A percentile compares a stretch with the other conserved stretches of the same genome.
Evolutionary conservation across 2,888 invertebrate genomes (phyloP).

Genomic region (Venusia cambrica): DNA sequence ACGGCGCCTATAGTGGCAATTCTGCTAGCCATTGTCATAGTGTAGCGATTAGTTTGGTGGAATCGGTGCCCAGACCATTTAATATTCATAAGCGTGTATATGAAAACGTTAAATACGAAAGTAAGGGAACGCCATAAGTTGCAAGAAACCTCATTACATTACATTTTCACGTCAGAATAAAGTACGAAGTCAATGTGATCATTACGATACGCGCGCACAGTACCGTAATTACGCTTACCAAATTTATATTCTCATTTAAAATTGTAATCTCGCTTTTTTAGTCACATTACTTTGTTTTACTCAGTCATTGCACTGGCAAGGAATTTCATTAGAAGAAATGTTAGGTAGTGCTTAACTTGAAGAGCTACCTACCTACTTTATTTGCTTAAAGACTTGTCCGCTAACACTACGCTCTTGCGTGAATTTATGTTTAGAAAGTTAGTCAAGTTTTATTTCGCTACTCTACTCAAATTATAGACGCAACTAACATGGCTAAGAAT

Average conservation of each 20-base stretch:
- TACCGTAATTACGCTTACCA: slow-evolving; percentile 23
- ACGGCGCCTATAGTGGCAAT: no score
- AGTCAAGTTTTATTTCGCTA: no score
- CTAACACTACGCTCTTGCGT: no score
- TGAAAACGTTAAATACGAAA: no score
- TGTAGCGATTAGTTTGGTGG: no score
- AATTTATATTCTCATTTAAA: slow-evolving; percentile 24
- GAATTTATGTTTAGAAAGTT: no score
- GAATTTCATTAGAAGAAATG: slow-evolving; percentile 18
- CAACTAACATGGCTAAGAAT: no score
- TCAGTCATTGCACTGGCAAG: slow-evolving; percentile 25
- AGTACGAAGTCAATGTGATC: slow-evolving; percentile 20
- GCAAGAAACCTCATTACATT: slow-evolving; percentile 19
- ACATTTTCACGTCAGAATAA: slow-evolving; percentile 15
- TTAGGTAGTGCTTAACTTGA: slow-evolving; percentile 2
- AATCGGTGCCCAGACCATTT: no score
- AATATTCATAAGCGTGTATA: no score
- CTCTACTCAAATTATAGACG: no score
- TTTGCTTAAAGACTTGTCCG: no score
- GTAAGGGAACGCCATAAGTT: slow-evolving; percentile 9
- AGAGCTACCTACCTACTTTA: slow-evolving; percentile 4
- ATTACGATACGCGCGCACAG: slow-evolving; percentile 20
- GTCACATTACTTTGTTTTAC: slow-evolving; percentile 24
- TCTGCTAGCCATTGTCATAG: no score
- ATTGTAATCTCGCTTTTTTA: slow-evolving; percentile 23